phyloP scores from a whole-genome alignment of 2,113 vertebrate species.

The Pangasianodon gigas region DNA sequence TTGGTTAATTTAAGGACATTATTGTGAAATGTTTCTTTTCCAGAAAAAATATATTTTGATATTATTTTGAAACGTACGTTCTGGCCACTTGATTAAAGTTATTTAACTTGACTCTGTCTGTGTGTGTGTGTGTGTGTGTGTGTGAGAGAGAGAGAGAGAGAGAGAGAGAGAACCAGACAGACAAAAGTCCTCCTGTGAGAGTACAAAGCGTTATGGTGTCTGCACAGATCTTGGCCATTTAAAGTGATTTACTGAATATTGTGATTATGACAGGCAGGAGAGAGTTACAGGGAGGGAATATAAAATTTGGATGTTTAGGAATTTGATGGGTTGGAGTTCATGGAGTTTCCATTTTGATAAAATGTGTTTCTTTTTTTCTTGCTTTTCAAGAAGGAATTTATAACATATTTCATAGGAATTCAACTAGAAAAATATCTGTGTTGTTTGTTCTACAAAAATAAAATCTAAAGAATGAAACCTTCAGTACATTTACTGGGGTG shows the following conservation, averaged over 20 bases:
- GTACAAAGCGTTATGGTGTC: constrained; percentile 25
- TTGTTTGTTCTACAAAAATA: neutral
- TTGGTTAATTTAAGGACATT: neutral
- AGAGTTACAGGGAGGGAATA: neutral
- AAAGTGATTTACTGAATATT: constrained; percentile 31
- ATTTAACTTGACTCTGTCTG: neutral
- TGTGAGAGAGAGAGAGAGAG: constrained; percentile 18
- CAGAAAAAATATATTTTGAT: neutral
- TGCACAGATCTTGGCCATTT: neutral
- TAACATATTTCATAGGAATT: neutral
- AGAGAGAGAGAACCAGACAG: neutral
- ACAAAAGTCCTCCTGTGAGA: constrained; percentile 22
- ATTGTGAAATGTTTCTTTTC: neutral
- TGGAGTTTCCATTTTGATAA: neutral
- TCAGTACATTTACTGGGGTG: neutral
- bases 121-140: neutral
- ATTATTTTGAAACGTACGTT: neutral
- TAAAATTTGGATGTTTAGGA: constrained; percentile 31
- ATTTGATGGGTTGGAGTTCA: constrained; percentile 10
- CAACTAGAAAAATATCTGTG: neutral
- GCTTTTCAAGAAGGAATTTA: neutral
- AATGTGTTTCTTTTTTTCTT: neutral
- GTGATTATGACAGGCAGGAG: constrained; percentile 22
- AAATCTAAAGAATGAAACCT: neutral
- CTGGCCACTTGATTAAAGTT: neutral